Percentiles rank a stretch among this genome's conserved stretches.
Evolutionary conservation across 2,113 vertebrate species (phyloP).

Genomic region (Crotalus helleri): DNA sequence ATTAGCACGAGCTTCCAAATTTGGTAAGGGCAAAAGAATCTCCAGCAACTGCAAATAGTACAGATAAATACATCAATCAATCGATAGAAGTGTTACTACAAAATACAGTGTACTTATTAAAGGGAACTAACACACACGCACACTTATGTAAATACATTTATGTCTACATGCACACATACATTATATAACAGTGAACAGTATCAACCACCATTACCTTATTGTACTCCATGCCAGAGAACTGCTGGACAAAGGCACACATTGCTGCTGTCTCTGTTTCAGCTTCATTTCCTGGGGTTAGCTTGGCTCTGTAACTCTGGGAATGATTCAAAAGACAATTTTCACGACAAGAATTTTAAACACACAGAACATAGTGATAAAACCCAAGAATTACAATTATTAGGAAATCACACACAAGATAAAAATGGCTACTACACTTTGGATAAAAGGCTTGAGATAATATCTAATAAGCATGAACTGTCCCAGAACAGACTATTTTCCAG

Average conservation of each 20-base stretch:
- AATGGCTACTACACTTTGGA: neutral
- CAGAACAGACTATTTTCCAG: neutral
- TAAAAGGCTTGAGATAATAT: neutral
- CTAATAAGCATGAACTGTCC: neutral
- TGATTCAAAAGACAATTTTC: fast-evolving
- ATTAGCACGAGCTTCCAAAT: slow-evolving; percentile 80
- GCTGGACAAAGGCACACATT: slow-evolving; percentile 88
- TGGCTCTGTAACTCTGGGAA: slow-evolving; percentile 86
- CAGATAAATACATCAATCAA: neutral
- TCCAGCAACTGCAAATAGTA: slow-evolving; percentile 77
- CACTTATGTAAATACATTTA: neutral
- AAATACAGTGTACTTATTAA: neutral
- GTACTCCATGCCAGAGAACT: slow-evolving; percentile 82
- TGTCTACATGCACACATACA: neutral
- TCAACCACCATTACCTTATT: slow-evolving; percentile 74
- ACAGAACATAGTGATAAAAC: neutral
- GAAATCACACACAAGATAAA: fast-evolving
- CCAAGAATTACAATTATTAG: neutral
- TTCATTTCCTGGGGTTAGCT: slow-evolving; percentile 84
- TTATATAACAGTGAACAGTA: too few relatives aligned
- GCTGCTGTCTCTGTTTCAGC: slow-evolving; percentile 88
- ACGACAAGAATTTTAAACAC: neutral
- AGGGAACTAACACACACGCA: neutral
- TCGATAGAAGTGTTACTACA: neutral
- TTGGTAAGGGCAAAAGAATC: slow-evolving; percentile 75